Evolutionary conservation across 2,113 vertebrate genomes (phyloP).

Genomic region (Dermatemys mawii): DNA sequence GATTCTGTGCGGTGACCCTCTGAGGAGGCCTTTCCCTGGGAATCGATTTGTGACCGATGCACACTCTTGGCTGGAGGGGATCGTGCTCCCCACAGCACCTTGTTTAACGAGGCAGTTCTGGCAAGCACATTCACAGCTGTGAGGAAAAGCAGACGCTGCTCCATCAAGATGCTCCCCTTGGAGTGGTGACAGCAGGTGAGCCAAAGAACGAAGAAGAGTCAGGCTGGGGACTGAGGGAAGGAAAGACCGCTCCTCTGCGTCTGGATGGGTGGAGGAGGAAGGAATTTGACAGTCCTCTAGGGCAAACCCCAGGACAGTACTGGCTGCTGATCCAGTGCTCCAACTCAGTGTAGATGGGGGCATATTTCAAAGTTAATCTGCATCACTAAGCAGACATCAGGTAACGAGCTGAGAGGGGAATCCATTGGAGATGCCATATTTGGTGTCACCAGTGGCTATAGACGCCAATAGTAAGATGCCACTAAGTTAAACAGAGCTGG

Average conservation of each 20-base stretch:
- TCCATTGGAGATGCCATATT: fast-evolving
- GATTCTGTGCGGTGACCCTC: not conserved
- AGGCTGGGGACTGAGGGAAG: not conserved
- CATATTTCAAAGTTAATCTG: not conserved
- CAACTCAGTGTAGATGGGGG: fast-evolving
- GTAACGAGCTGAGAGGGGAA: not conserved
- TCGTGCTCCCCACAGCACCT: not conserved
- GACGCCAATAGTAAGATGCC: not conserved
- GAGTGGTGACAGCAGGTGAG: not conserved
- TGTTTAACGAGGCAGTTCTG: not conserved
- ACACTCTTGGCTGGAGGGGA: not conserved
- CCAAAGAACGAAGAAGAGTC: not conserved
- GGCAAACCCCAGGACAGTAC: not conserved
- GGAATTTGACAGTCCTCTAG: not conserved
- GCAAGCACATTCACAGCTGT: not conserved
- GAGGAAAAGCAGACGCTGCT: not conserved
- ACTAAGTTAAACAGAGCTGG: not conserved
- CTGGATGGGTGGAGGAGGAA: not conserved
- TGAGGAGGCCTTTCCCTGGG: not conserved
- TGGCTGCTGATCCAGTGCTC: fast-evolving
- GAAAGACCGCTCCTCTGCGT: fast-evolving
- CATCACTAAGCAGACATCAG: not conserved
- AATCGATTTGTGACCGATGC: not conserved
- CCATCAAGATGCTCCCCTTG: not conserved
- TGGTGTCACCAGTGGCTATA: fast-evolving